Evolutionary conservation across 53 echinoderm and acorn worm genomes (phyloP), one percentile per base, ranked within the genome.

Genomic region (Antedon mediterranea): DNA sequence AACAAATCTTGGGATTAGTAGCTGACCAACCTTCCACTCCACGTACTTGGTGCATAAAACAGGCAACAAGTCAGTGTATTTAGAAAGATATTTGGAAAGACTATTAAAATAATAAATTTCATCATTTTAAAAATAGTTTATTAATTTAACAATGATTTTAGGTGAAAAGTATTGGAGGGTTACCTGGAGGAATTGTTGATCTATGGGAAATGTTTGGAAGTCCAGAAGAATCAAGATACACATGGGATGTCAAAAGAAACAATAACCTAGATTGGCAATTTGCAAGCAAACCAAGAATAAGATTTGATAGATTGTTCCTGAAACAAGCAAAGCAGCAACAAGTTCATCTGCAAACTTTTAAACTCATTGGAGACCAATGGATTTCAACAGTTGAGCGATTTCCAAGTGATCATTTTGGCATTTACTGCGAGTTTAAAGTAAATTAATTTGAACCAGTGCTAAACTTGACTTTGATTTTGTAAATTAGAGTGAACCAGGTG

Each of bases 321-420:
- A 83, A 81, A 42, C 86, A 89, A 1, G 84, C 83, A 37, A 78
- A 80, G 30, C 75, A 77, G 14, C 71, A 81, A 15, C 32, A 33
- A 30, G 44, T 79, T 28, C 81, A 41, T 28, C 42, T 94, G 9
- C 37, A 32, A 71, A 79, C 88, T 3, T 91, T 94, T 30, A 13
- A 30, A 18, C 80, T 94, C 26, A 74, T 91, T 0, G 95, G 95
- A 18, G 89, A 83, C 20, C 81, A 91, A 32, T 78, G 95, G 34
- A 80, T 94, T 31, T 80, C 80, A 13, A 27, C 43, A 3, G 91
- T 91, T 82, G 77, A 71, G 28, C 72, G 82, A 20, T 94, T 94
- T 83, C 85, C 87, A 4, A 94, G 95, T 32, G 95, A 94, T 73
- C 95, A 94, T 80, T 94, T 85, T 82, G 95, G 95, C 4, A 87